phyloP scores from a whole-genome alignment of 2,113 vertebrate species.

The Stigmatopora nigra region DNA sequence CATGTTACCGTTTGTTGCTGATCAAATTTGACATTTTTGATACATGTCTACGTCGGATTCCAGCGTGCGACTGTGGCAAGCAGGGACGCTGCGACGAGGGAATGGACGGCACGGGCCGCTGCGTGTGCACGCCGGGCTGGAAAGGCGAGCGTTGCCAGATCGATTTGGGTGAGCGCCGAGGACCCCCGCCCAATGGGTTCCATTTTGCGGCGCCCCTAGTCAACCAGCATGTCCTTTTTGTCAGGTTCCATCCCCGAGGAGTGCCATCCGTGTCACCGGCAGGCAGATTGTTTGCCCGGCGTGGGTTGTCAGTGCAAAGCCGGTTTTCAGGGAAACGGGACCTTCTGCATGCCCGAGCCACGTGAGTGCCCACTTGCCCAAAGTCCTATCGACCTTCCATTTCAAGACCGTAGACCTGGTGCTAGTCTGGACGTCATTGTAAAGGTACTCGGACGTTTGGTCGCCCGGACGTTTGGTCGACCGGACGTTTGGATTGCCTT shows the following conservation, averaged over 20 bases:
- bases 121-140: slow-evolving; percentile 43
- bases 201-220: background rate
- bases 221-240: background rate
- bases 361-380: slow-evolving; percentile 38
- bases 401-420: too few species aligned
- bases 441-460: too few species aligned
- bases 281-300: slow-evolving; percentile 70
- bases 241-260: slow-evolving; percentile 56
- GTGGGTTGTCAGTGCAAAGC: slow-evolving; percentile 78
- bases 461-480: too few species aligned
- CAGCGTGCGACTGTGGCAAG: slow-evolving; percentile 43
- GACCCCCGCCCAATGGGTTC: background rate
- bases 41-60: background rate
- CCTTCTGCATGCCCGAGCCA: slow-evolving; percentile 63
- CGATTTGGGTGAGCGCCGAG: slow-evolving; percentile 25
- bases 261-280: slow-evolving; percentile 70
- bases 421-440: too few species aligned
- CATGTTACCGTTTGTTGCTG: too few species aligned
- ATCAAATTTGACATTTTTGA: too few species aligned
- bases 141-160: slow-evolving; percentile 39
- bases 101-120: slow-evolving; percentile 44
- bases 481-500: too few species aligned
- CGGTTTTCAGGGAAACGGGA: slow-evolving; percentile 82
- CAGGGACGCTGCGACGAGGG: slow-evolving; percentile 45
- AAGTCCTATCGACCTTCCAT: too few species aligned